phyloP scores from a whole-genome alignment of 2,888 invertebrate genomes.

The Osmoderma eremita region DNA sequence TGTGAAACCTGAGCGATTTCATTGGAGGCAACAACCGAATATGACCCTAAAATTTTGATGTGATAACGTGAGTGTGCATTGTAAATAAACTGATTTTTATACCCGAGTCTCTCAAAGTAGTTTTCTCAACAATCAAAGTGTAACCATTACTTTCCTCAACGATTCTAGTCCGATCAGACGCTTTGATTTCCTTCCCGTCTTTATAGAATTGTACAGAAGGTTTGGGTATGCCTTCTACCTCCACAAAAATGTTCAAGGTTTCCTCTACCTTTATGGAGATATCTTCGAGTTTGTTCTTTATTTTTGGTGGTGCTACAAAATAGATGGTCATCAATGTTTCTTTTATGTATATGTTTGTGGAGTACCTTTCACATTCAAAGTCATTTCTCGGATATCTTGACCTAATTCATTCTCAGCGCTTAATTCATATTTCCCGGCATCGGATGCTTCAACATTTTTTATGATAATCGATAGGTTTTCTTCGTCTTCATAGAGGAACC shows the following conservation, averaged over 20 bases:
- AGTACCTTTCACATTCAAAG: slow-evolving; percentile 76
- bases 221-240: slow-evolving; percentile 84
- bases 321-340: background rate
- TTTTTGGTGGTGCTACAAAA: slow-evolving; percentile 79
- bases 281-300: slow-evolving; percentile 82
- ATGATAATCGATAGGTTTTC: slow-evolving; percentile 90
- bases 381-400: slow-evolving; percentile 77
- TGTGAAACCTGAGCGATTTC: slow-evolving; percentile 91
- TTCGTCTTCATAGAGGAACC: slow-evolving; percentile 87
- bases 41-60: slow-evolving; percentile 69
- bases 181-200: slow-evolving; percentile 82
- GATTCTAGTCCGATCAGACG: slow-evolving; percentile 77
- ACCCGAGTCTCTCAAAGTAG: slow-evolving; percentile 80
- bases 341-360: background rate
- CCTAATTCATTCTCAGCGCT: slow-evolving; percentile 87
- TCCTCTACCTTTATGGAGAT: slow-evolving; percentile 77
- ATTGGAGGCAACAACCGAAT: slow-evolving; percentile 86
- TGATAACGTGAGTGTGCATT: background rate
- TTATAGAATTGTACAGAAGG: slow-evolving; percentile 88
- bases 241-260: slow-evolving; percentile 80
- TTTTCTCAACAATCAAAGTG: slow-evolving; percentile 75
- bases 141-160: slow-evolving; percentile 77
- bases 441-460: slow-evolving; percentile 82
- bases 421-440: slow-evolving; percentile 86
- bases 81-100: slow-evolving; percentile 15